Percentiles rank a stretch among this genome's conserved stretches.
Conservation (phyloP, 2,113 vertebrate species). For the Protobothrops flavoviridis region DNA sequence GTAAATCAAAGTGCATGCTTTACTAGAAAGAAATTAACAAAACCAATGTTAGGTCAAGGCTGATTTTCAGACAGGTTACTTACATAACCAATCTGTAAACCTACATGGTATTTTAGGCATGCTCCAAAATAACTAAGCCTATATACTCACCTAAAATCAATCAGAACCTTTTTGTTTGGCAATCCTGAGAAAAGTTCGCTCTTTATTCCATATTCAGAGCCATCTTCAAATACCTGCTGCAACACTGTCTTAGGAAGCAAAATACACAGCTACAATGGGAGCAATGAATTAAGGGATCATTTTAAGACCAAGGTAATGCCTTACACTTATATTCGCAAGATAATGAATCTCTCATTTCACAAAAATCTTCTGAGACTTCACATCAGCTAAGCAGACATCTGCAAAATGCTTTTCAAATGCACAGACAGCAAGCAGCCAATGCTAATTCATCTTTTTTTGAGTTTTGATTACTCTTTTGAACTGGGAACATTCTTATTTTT, state of each 20-base stretch:
- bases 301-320: not conserved
- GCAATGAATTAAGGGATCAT: not conserved
- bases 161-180: constrained; percentile 73
- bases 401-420: not conserved
- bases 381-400: not conserved
- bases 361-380: not conserved
- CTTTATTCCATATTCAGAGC: constrained; percentile 77
- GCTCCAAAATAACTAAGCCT: not conserved
- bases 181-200: constrained; percentile 83
- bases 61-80: not conserved
- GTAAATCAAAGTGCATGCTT: not conserved
- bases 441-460: too few species aligned
- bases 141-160: constrained; percentile 87
- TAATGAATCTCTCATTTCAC: not conserved
- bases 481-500: not conserved
- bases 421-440: not conserved
- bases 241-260: constrained; percentile 78
- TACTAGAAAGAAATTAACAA: not conserved
- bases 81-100: not conserved
- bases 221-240: constrained; percentile 77
- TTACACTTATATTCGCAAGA: not conserved
- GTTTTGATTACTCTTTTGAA: not conserved
- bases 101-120: not conserved
- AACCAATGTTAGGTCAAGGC: not conserved
- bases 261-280: not conserved